Conservation (phyloP, 2,888 invertebrate species). For the Lepidocyrtoides sp. region DNA sequence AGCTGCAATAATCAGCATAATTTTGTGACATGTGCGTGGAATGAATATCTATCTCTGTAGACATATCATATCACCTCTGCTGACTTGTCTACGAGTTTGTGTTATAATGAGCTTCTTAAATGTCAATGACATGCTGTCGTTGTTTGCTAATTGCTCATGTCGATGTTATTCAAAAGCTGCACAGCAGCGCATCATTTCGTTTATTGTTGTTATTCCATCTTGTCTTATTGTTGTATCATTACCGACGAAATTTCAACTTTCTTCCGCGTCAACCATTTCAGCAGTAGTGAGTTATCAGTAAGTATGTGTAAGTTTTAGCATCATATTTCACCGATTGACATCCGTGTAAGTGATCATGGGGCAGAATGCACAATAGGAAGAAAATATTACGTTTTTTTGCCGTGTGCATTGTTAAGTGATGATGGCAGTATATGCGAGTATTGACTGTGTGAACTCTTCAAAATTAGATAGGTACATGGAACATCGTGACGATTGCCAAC, state of each 20-base stretch:
- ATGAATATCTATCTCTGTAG: background rate
- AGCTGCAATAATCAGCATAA: conserved; percentile 35
- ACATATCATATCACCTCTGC: background rate
- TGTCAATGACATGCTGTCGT: conserved; percentile 61
- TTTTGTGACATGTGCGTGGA: conserved; percentile 33
- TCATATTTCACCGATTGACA: conserved; percentile 67
- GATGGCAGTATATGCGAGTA: conserved; percentile 35
- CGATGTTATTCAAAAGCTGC: conserved; percentile 34
- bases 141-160: conserved; percentile 68
- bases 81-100: background rate
- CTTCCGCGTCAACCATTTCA: background rate
- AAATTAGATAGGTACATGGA: conserved; percentile 42
- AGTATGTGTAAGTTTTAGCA: conserved; percentile 43
- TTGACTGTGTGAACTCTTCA: conserved; percentile 26
- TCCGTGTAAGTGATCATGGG: conserved; percentile 50
- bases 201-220: conserved; percentile 1
- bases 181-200: background rate
- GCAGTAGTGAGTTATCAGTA: background rate
- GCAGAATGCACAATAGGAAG: conserved; percentile 6
- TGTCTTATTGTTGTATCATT: conserved; percentile 33
- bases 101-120: conserved; percentile 45
- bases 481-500: conserved; percentile 75
- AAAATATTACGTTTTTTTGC: conserved; percentile 12
- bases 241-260: background rate
- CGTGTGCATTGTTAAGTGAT: background rate